Base-by-base conservation (phyloP, 2,888 invertebrate genomes). In the Alloplasta piceator region DNA sequence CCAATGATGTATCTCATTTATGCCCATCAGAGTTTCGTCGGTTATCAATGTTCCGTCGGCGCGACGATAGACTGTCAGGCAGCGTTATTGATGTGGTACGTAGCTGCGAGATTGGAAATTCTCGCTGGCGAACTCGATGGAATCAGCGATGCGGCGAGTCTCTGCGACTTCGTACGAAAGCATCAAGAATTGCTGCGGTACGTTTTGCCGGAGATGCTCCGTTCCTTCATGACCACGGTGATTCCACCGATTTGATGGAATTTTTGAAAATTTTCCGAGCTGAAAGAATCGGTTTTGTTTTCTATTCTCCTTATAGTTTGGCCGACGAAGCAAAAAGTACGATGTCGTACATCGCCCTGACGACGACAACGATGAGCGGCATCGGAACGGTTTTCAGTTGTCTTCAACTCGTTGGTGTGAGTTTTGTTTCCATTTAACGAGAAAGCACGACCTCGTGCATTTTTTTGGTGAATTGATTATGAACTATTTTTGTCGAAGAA, bases 41-140 rank as follows among this genome's bases (percentile, higher is more conserved):
- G 76, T 0, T 72, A 80, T 67, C 74, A 80, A 36, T 81, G 73
- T 46, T 76, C 80, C 1, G 78, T 85, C 6, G 84, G 82, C 10
- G 82, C 85, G 12, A 80, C 84, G 6, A 66, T 85, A 0, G 88
- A 89, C 68, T 84, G 85, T 77, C 85, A 85, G n/a, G 76, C 83
- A 4, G 86, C 85, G 5, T 10, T 86, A 2, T 39, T 86, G 1
- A 52, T 89, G 26, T 89, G 87, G 88, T 89, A 85, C 70, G 52
- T 78, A 0, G 79, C 84, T 9, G 84, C 85, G 1, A 86, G 85
- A 83, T 82, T 87, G 36, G 82, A 86, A 77, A 75, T 86, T 10
- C 41, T 88, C 0, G 16, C 56, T 1, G 16, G 5, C 16, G 64
- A 83, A 10, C 43, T 72, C 46, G 43, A 63, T 6, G 48, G 61